phyloP scores from a whole-genome alignment of 2,113 vertebrate genomes.

The Trochalopteron elliotii region DNA sequence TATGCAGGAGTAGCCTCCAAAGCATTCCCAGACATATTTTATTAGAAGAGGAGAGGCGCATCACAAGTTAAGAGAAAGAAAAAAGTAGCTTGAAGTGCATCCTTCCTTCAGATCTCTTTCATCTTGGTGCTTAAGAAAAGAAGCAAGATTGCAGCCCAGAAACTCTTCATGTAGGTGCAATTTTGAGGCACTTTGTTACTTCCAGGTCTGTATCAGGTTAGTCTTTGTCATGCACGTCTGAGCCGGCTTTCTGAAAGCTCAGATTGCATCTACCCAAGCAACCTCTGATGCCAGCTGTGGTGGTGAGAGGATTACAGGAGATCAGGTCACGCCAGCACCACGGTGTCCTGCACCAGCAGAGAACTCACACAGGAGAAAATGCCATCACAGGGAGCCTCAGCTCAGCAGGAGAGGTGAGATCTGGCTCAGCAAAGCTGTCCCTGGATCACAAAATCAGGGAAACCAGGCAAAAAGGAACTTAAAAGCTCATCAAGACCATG shows the following conservation, averaged over 20 bases:
- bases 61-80: background rate
- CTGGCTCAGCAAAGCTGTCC: background rate
- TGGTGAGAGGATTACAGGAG: background rate
- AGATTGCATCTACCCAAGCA: background rate
- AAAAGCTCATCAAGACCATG: background rate
- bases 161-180: background rate
- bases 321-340: background rate
- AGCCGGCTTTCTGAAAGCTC: background rate
- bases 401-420: background rate
- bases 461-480: background rate
- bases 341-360: rapidly evolving
- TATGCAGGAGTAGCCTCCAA: slow-evolving; percentile 28
- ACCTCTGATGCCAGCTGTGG: background rate
- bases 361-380: background rate
- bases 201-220: slow-evolving; percentile 30
- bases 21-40: slow-evolving; percentile 32
- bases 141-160: background rate
- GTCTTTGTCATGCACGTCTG: slow-evolving; percentile 39
- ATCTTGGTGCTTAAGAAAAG: background rate
- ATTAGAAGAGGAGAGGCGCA: background rate
- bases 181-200: slow-evolving; percentile 42
- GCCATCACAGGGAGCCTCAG: background rate
- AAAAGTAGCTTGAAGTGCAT: background rate
- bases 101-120: slow-evolving; percentile 5
- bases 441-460: background rate